Percentiles rank a stretch among this genome's conserved stretches.
These are phyloP conservation scores for Spodoptera picta DNA, from an alignment of 2,888 invertebrate species.

Conservation along the genomic window DNA sequence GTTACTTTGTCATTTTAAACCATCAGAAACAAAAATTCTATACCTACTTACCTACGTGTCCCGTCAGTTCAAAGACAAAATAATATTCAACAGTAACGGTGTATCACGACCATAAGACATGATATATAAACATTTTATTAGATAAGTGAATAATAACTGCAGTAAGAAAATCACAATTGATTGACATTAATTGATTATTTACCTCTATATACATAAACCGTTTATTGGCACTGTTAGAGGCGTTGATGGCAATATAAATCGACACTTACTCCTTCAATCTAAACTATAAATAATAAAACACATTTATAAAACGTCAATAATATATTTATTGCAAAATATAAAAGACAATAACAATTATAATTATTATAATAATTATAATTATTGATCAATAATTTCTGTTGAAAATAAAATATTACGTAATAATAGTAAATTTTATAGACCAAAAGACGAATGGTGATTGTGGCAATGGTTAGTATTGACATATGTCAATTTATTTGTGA, in stretches of 20 bases:
- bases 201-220: conserved; percentile 28
- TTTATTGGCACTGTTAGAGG: conserved; percentile 20
- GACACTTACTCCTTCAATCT: conserved; percentile 22
- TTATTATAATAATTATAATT: conserved; percentile 31
- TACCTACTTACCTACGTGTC: no score
- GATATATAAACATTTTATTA: no score
- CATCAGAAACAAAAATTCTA: no score
- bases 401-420: conserved; percentile 27
- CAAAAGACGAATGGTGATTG: conserved; percentile 40
- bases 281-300: conserved; percentile 21
- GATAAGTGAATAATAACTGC: neutral
- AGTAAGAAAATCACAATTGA: conserved; percentile 31
- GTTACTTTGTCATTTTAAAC: no score
- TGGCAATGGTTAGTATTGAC: conserved; percentile 37
- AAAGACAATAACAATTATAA: conserved; percentile 23
- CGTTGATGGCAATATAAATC: conserved; percentile 20
- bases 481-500: conserved; percentile 36
- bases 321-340: conserved; percentile 29
- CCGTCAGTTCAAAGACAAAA: no score
- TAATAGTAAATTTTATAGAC: conserved; percentile 26
- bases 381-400: conserved; percentile 26
- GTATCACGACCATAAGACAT: no score
- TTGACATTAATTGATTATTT: conserved; percentile 29
- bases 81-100: no score
- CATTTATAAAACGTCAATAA: conserved; percentile 23